Percentiles rank a stretch among this genome's conserved stretches.
Evolutionary conservation across 2,113 vertebrate genomes (phyloP).

Genomic region (Chlorocebus sabaeus): DNA sequence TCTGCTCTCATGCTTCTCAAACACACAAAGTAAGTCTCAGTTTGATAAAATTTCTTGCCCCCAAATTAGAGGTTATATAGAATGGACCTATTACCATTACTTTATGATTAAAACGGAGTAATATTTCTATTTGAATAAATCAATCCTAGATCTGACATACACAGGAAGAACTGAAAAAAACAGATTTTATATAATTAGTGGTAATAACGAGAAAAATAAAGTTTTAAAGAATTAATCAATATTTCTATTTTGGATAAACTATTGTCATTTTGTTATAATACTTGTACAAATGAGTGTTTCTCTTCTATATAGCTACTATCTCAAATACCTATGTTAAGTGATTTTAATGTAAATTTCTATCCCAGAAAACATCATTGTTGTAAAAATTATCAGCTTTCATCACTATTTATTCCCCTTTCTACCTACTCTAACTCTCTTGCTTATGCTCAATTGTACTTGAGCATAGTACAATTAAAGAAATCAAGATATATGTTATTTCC

Average conservation of each 20-base stretch:
- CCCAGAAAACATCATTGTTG: neutral
- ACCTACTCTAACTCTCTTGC: neutral
- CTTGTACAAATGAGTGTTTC: neutral
- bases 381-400: neutral
- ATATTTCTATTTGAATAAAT: constrained; percentile 7
- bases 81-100: neutral
- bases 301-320: neutral
- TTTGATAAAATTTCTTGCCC: neutral
- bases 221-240: neutral
- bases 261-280: neutral
- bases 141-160: neutral
- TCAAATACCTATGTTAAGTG: neutral
- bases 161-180: neutral
- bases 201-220: constrained; percentile 16
- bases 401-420: neutral
- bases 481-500: neutral
- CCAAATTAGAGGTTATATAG: neutral
- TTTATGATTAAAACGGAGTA: neutral
- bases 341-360: neutral
- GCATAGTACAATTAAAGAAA: neutral
- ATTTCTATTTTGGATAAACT: neutral
- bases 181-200: neutral
- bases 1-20: neutral
- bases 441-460: neutral
- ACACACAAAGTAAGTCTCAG: neutral